Percentiles rank a stretch among this genome's conserved stretches.
These are phyloP conservation scores for Plebejus argus DNA, from an alignment of 2,888 invertebrate genomes.

Conservation along the genomic window DNA sequence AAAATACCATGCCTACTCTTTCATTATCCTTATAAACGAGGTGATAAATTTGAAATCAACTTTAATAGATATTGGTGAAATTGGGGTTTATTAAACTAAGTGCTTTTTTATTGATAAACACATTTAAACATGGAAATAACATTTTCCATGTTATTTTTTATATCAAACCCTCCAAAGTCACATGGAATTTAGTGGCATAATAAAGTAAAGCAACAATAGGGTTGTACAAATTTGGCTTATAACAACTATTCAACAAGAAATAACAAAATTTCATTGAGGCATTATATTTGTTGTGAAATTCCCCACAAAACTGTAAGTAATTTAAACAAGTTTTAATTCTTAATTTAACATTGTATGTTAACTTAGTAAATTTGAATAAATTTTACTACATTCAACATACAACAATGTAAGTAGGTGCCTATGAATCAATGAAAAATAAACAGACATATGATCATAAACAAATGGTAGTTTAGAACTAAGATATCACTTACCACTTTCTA, in stretches of 20 bases:
- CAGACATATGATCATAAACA: conserved; percentile 1
- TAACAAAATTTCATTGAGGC: background rate
- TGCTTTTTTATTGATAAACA: background rate
- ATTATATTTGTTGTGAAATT: background rate
- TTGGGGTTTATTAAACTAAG: background rate
- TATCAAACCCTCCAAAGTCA: background rate
- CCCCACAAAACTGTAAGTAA: background rate
- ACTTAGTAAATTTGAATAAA: background rate
- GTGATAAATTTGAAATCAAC: no score
- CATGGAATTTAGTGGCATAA: background rate
- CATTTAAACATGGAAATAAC: no score
- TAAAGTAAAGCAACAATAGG: background rate
- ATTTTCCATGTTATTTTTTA: background rate
- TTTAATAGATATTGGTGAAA: no score
- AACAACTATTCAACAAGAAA: background rate
- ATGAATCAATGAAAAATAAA: conserved; percentile 21
- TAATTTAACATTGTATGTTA: background rate
- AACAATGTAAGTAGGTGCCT: background rate
- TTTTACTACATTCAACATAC: background rate
- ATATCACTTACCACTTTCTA: conserved; percentile 84
- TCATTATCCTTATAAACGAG: no score
- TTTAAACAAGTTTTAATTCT: background rate
- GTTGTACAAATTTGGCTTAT: background rate
- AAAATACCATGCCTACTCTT: no score
- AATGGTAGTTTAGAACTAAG: background rate